Evolutionary conservation across 1,140 invertebrate species (phyloP), one percentile per base, ranked within the genome.

Genomic region (Diorhabda sublineata): DNA sequence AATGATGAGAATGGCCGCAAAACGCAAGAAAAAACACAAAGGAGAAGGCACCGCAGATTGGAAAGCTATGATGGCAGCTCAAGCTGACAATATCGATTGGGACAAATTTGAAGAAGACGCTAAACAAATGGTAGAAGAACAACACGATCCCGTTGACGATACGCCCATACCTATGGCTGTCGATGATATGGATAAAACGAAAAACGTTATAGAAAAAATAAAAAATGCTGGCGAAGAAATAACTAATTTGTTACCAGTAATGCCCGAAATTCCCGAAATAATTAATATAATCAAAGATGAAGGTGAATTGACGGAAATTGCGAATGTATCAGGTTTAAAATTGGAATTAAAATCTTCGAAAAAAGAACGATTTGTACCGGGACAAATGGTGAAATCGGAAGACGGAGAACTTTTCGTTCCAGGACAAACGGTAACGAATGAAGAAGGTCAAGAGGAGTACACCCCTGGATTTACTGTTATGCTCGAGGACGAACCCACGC

Each of bases 401-500:
- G 83, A 84, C 68, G 90, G 90, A 5, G 82, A 86, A 57, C 75
- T 89, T 45, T 92, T 92, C 78, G 84, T 91, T 42, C 89, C 90
- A 5, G 90, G 90, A 60, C 89, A 91, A 79, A 89, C 90, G 7
- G 80, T 91, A 7, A 81, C 87, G 70, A 90, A 87, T 4, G 86
- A 87, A 42, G 78, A 85, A 60, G 89, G 89, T 44, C 82, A 61
- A 6, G 73, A 83, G 56, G 80, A 86, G 67, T 93, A 92, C 80
- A 87, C 91, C 66, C 89, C 91, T 41, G 91, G 91, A 2, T 84
- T 91, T 67, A 91, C 87, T 62, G 84, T 92, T 42, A 84, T 88
- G 72, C 88, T 89, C 5, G 87, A 88, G 9, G 81, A 85, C 58
- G 89, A 89, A 9, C 86, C 89, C 2, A 81, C 86, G 60, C 83